phyloP scores from a whole-genome alignment of 2,113 vertebrate genomes.

The Eleginops maclovinus region DNA sequence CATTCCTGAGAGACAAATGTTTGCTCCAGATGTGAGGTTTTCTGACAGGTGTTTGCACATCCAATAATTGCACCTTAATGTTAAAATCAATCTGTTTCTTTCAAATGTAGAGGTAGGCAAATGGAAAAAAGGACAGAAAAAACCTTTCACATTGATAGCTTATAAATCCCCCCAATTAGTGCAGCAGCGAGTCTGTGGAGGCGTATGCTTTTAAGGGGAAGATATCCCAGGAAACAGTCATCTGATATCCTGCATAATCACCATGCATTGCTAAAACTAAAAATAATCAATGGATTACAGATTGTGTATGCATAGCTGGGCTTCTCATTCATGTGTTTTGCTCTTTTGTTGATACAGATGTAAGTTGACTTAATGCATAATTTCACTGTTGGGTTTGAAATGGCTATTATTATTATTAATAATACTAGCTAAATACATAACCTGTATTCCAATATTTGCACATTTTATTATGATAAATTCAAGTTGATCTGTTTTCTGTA shows the following conservation, averaged over 20 bases:
- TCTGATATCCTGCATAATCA: constrained; percentile 42
- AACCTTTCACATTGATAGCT: constrained; percentile 31
- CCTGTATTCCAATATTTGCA: constrained; percentile 31
- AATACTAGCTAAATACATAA: constrained; percentile 24
- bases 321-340: neutral
- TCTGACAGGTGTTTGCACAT: constrained; percentile 26
- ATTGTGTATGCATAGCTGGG: neutral
- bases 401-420: neutral
- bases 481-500: constrained; percentile 3
- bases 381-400: constrained; percentile 2
- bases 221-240: constrained; percentile 36
- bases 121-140: neutral
- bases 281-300: constrained; percentile 16
- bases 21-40: constrained; percentile 8
- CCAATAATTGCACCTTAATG: constrained; percentile 19
- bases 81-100: constrained; percentile 13
- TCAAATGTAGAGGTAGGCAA: constrained; percentile 6
- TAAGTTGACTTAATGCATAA: constrained; percentile 8
- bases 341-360: constrained; percentile 25
- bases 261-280: constrained; percentile 15
- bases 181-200: constrained; percentile 31
- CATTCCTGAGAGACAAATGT: neutral
- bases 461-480: constrained; percentile 47
- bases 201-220: constrained; percentile 16
- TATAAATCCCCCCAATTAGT: constrained; percentile 62